Evolutionary conservation across 2,797 vertebrate genomes (phyloP).

Genomic region (Holocentrus rufus): DNA sequence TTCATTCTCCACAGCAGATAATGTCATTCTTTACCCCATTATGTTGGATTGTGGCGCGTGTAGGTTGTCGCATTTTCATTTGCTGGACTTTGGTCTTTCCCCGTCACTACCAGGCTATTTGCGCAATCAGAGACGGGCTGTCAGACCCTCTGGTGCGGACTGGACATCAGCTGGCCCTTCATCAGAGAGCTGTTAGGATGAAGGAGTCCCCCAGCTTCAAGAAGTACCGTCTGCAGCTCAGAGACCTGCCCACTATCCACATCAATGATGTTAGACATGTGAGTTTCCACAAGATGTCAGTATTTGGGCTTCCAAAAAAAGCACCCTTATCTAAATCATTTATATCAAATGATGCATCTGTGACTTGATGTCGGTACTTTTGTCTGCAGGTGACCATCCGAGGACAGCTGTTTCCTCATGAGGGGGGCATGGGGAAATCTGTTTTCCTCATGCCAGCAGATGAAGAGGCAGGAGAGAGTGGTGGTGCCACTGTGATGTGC

Average conservation of each 20-base stretch:
- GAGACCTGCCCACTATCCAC: slow-evolving; percentile 81
- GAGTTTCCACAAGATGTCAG: slow-evolving; percentile 55
- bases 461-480: slow-evolving; percentile 48
- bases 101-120: slow-evolving; percentile 79
- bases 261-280: slow-evolving; percentile 90
- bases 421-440: slow-evolving; percentile 90
- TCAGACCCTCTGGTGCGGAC: slow-evolving; percentile 90
- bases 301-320: neutral
- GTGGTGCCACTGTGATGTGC: slow-evolving; percentile 86
- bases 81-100: neutral
- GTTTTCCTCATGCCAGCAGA: slow-evolving; percentile 86
- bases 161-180: slow-evolving; percentile 89
- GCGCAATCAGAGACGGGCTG: slow-evolving; percentile 86
- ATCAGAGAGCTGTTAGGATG: slow-evolving; percentile 90
- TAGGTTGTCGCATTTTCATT: slow-evolving; percentile 20
- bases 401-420: slow-evolving; percentile 93
- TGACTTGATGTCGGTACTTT: slow-evolving; percentile 6
- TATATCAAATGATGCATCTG: neutral
- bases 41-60: neutral
- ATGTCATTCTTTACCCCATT: neutral
- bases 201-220: slow-evolving; percentile 86
- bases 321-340: neutral
- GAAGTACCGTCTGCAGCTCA: slow-evolving; percentile 80
- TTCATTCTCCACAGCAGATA: slow-evolving; percentile 1
- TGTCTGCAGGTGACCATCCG: slow-evolving; percentile 90